A percentile compares a stretch with the other conserved stretches of the same genome.
phyloP scores from a whole-genome alignment of 1,140 invertebrate genomes.

The Tribolium castaneum region DNA sequence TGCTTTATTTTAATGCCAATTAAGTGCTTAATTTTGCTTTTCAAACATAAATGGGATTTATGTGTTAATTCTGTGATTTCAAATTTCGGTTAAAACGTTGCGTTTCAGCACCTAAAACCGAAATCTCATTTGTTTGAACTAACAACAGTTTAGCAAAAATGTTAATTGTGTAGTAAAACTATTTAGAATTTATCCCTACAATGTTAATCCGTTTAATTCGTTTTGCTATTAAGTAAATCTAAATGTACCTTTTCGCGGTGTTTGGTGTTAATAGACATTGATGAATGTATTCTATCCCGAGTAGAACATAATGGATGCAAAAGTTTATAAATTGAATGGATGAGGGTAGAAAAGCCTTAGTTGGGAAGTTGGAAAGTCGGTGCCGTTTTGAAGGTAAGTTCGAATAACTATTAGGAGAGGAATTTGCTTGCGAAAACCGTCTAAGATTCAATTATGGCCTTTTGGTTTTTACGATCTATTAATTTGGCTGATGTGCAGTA shows the following conservation, averaged over 20 bases:
- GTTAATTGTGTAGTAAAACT: no score
- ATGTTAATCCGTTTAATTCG: not conserved
- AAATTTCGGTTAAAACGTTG: no score
- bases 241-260: conserved; percentile 19
- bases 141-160: no score
- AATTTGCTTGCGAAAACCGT: not conserved
- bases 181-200: no score
- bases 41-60: no score
- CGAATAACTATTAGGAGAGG: not conserved
- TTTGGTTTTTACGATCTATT: conserved; percentile 14
- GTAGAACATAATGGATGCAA: conserved; percentile 24
- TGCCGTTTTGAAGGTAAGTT: conserved; percentile 10
- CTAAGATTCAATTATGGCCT: conserved; percentile 7
- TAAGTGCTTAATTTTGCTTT: no score
- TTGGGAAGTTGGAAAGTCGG: not conserved
- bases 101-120: no score
- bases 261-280: conserved; percentile 31
- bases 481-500: not conserved
- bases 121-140: no score
- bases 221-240: conserved; percentile 1
- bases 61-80: no score
- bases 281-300: conserved; percentile 20
- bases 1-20: no score
- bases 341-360: conserved; percentile 3
- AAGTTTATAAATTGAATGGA: conserved; percentile 27